Evolutionary conservation across 2,888 invertebrate species (phyloP).

Genomic region (Cantharis lateralis): DNA sequence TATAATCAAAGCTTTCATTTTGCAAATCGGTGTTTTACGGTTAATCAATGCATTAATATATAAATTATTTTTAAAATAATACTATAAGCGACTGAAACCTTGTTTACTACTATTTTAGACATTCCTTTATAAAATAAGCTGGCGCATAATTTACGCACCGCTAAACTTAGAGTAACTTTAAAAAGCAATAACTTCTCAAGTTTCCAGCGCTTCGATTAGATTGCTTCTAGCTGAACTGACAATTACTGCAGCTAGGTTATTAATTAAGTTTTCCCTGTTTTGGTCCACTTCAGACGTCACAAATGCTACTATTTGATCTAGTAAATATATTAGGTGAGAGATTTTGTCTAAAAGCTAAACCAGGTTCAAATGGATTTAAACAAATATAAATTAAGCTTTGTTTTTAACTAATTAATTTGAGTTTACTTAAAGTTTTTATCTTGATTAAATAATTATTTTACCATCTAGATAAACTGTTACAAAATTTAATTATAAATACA

Average conservation of each 20-base stretch:
- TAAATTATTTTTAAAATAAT: not conserved
- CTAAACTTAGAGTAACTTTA: slow-evolving; percentile 29
- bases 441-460: not conserved
- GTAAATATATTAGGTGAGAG: not conserved
- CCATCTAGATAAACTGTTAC: not conserved
- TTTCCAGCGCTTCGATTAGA: slow-evolving; percentile 37
- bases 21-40: not conserved
- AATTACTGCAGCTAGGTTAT: slow-evolving; percentile 39
- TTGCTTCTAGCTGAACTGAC: slow-evolving; percentile 41
- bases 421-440: not conserved
- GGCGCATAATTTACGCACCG: slow-evolving; percentile 26
- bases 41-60: not conserved
- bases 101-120: slow-evolving; percentile 18
- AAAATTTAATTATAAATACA: not conserved
- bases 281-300: slow-evolving; percentile 35
- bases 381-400: slow-evolving; percentile 1
- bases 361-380: not conserved
- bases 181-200: slow-evolving; percentile 38
- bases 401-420: not conserved
- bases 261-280: slow-evolving; percentile 39
- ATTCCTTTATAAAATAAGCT: slow-evolving; percentile 23
- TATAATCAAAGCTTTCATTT: not conserved
- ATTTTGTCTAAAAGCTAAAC: slow-evolving; percentile 3
- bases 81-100: not conserved
- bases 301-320: slow-evolving; percentile 10